A percentile compares a stretch with the other conserved stretches of the same genome.
Conservation (phyloP, 2,113 vertebrate species). For the Microtus richardsoni region DNA sequence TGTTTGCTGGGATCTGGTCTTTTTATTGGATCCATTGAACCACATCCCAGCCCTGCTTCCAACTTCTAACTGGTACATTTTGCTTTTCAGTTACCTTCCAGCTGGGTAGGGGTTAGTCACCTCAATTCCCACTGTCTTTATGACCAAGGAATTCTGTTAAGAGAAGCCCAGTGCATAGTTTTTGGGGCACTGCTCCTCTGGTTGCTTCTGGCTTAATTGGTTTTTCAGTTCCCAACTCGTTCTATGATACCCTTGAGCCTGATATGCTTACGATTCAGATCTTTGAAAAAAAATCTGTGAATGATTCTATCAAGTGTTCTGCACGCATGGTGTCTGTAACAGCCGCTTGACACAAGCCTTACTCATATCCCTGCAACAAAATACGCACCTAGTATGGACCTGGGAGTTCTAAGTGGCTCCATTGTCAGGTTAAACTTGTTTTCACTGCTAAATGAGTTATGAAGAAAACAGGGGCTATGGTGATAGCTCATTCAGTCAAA, state of each 20-base stretch:
- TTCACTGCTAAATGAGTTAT: neutral
- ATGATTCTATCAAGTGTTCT: neutral
- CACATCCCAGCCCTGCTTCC: neutral
- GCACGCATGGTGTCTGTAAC: neutral
- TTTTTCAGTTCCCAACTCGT: neutral
- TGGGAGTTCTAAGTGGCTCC: neutral
- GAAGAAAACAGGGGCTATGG: neutral
- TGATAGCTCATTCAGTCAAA: neutral
- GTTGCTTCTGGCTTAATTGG: neutral
- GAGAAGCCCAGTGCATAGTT: neutral
- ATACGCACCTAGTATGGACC: too few species aligned
- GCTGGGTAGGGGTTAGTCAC: neutral
- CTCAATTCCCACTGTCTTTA: neutral
- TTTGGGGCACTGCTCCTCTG: neutral
- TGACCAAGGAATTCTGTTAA: neutral
- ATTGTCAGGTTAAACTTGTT: neutral
- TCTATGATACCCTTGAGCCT: neutral
- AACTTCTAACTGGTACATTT: neutral
- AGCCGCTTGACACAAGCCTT: neutral
- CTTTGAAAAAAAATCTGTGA: neutral
- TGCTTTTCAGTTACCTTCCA: neutral
- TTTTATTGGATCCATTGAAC: too few species aligned
- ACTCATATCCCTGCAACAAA: neutral
- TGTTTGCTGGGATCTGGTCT: neutral
- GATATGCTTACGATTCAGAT: neutral